Conservation (phyloP, 1,140 invertebrate species). For the Meteorus sp. region DNA sequence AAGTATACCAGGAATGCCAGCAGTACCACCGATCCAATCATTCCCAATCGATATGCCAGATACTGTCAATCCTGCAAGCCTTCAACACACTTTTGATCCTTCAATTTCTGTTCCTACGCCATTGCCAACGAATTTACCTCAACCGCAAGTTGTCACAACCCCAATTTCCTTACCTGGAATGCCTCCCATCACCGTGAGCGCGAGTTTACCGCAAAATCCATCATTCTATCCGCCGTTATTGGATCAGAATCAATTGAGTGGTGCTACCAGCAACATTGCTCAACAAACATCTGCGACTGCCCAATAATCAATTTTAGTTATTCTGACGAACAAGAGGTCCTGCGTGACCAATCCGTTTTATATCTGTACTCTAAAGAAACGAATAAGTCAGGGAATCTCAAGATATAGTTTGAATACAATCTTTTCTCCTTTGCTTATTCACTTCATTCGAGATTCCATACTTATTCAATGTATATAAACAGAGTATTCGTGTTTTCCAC, state of each 20-base stretch:
- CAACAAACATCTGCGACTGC: constrained; percentile 33
- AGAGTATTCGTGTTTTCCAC: too few relatives aligned
- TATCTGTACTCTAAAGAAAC: too few relatives aligned
- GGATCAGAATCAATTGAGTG: constrained; percentile 40
- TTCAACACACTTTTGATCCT: constrained; percentile 33
- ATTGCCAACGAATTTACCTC: constrained; percentile 35
- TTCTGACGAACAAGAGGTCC: constrained; percentile 14
- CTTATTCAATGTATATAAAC: too few relatives aligned
- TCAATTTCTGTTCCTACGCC: constrained; percentile 24
- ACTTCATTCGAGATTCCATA: too few relatives aligned
- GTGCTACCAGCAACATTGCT: constrained; percentile 22
- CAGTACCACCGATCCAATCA: constrained; percentile 54
- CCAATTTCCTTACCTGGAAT: constrained; percentile 77
- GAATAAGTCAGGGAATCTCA: too few relatives aligned
- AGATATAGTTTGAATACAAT: too few relatives aligned
- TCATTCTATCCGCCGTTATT: constrained; percentile 41
- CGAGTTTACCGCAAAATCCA: constrained; percentile 63
- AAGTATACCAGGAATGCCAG: constrained; percentile 66
- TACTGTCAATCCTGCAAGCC: constrained; percentile 19
- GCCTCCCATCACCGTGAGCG: constrained; percentile 80
- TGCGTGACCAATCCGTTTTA: too few relatives aligned
- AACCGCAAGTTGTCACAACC: constrained; percentile 62
- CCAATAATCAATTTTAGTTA: constrained; percentile 35
- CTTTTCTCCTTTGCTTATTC: too few relatives aligned
- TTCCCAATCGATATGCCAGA: constrained; percentile 34